Conservation (phyloP, 2,797 vertebrate species). For the Megaceryle alcyon region DNA sequence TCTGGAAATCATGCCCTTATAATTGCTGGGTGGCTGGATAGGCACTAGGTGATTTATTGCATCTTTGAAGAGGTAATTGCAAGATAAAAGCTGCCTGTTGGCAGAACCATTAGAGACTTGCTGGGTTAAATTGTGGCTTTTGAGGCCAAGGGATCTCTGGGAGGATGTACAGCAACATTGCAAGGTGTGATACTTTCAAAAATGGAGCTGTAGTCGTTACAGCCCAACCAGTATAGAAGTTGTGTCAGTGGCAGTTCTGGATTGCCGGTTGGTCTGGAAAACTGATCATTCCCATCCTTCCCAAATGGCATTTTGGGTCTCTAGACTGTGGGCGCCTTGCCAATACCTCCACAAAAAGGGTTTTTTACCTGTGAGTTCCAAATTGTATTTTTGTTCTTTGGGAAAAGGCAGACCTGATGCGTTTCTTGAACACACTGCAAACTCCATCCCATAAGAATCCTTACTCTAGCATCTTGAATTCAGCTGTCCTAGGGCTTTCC, state of each 20-base stretch:
- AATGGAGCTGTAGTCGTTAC: background rate
- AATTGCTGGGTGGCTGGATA: constrained; percentile 1
- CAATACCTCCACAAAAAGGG: background rate
- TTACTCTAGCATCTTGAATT: background rate
- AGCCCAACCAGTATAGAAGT: rapidly evolving
- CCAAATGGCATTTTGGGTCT: background rate
- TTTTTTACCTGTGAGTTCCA: background rate
- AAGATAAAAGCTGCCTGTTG: constrained; percentile 33
- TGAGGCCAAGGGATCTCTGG: background rate
- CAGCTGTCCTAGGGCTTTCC: background rate
- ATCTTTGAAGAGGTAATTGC: background rate
- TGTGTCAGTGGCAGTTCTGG: background rate
- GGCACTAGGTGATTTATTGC: background rate
- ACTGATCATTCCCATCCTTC: rapidly evolving
- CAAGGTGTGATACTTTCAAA: background rate
- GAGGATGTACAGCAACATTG: background rate
- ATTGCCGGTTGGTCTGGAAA: background rate
- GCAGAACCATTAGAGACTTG: background rate
- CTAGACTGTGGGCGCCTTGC: background rate
- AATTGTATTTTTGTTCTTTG: background rate
- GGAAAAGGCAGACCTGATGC: background rate
- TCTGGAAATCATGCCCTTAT: background rate
- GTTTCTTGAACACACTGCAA: background rate
- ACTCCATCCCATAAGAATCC: background rate
- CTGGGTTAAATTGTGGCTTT: background rate